Evolutionary conservation across 2,113 vertebrate species (phyloP).

Genomic region (Oreocharis arfaki): DNA sequence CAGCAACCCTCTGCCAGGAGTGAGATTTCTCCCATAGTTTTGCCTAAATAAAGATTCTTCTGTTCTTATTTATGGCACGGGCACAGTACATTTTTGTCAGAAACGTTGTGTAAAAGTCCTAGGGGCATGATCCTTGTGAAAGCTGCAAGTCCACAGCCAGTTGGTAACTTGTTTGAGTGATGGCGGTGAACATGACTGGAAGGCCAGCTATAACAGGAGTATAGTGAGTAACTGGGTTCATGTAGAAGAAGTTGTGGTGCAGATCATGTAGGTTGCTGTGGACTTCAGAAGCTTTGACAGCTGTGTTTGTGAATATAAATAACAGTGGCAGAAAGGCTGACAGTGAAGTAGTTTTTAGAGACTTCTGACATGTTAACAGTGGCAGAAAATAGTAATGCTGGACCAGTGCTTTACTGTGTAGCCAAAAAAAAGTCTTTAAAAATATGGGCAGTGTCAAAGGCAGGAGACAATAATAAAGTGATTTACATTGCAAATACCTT

Average conservation of each 20-base stretch:
- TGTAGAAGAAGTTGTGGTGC: background rate
- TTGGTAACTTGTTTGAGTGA: background rate
- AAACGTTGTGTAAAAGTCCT: background rate
- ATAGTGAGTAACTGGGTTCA: background rate
- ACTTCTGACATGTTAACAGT: background rate
- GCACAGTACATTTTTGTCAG: background rate
- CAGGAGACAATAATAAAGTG: background rate
- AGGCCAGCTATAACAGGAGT: background rate
- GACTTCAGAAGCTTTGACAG: background rate
- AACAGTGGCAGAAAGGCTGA: background rate
- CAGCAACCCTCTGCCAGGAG: background rate
- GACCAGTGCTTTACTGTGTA: background rate
- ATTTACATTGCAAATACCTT: constrained; percentile 13
- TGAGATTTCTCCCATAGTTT: background rate
- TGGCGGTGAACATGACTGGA: background rate
- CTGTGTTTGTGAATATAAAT: background rate
- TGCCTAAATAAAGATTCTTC: background rate
- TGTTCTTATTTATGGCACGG: background rate
- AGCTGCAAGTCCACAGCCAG: background rate
- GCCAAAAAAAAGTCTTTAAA: background rate
- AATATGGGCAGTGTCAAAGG: background rate
- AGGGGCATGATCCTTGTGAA: background rate
- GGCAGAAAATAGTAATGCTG: background rate
- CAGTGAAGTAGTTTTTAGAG: background rate
- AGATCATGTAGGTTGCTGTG: background rate